Base-by-base conservation (phyloP, 2,797 vertebrate genomes). In the Cynodonichthys magdalenae region DNA sequence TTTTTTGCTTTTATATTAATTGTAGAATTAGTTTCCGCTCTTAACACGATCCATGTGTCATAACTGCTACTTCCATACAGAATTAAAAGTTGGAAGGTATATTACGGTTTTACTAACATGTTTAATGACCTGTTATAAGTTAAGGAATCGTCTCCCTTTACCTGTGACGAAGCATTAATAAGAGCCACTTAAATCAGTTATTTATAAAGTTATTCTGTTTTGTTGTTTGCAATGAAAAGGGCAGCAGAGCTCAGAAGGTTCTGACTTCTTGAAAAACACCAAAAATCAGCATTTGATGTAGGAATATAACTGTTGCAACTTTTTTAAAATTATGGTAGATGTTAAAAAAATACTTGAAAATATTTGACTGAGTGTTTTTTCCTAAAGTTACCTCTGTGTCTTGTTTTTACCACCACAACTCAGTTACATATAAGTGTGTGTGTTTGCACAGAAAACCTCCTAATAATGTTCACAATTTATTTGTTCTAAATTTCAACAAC, bases 81-180 rank as follows among this genome's bases (percentile, higher is more conserved):
- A 34, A 34, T 9, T 9, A 9, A 11, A 39, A 4, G 24, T 24
- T 24, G 36, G 36, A 39, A 12, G 36, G 36, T 12, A 14, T 39
- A 39, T 39, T 14, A 39, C 14, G 44, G 1, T 71, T 9, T 39
- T 6, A 28, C 42, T 65, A 63, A 74, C 54, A 28, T 17, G 48
- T 74, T 74, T 80, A 77, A 75, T 15, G 60, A 53, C 61, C 61
- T 69, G 72, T 57, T 61, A 63, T 69, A 63, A 81, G 53, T 81
- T 67, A 80, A 59, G 19, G 11, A 39, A 39, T 10, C 31, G 7
- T 66, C 54, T 53, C 18, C 52, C 55, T 45, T 36, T 48, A 69
- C 34, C 55, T 62, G 66, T 81, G 74, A 64, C 65, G 7, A 61
- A 53, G 79, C 82, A 84, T 85, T 74, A 76, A 84, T 66, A 36